A percentile compares a stretch with the other conserved stretches of the same genome.
These are phyloP conservation scores for Menidia beryllina DNA, from an alignment of 2,113 vertebrate species.

Conservation along the genomic window DNA sequence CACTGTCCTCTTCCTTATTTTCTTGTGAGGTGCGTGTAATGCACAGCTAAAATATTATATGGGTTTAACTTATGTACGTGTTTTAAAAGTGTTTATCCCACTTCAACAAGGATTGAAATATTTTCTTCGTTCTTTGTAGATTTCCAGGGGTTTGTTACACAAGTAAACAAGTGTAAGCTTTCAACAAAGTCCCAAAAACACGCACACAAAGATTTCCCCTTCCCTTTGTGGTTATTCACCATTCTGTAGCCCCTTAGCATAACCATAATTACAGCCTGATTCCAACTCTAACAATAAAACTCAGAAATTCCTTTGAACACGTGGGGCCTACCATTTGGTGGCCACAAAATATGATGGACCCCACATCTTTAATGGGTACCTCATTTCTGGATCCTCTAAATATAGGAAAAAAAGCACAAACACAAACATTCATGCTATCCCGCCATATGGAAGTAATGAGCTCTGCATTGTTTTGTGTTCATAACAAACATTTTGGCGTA, in stretches of 20 bases:
- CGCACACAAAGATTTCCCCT: too few species aligned
- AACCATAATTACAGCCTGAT: too few species aligned
- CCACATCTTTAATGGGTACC: too few species aligned
- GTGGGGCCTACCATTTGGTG: too few species aligned
- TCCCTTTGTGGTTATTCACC: too few species aligned
- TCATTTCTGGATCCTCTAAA: too few species aligned
- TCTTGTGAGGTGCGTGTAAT: conserved; percentile 8
- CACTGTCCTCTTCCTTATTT: neutral
- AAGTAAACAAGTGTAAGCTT: neutral
- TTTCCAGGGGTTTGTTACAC: conserved; percentile 27
- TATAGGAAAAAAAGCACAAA: too few species aligned
- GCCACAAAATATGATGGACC: too few species aligned
- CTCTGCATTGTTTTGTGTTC: neutral
- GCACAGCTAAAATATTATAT: neutral
- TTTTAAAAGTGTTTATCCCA: too few species aligned
- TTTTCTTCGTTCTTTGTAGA: neutral
- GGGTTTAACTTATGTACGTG: conserved; percentile 27
- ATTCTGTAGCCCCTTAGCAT: too few species aligned
- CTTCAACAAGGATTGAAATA: neutral
- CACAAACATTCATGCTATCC: neutral
- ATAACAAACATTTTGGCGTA: neutral
- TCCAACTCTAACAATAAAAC: too few species aligned
- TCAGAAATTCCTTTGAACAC: too few species aligned
- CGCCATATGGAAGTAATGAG: neutral
- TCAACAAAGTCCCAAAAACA: conserved; percentile 17